Conservation (phyloP, 2,888 invertebrate species). For the Diloba caeruleocephala region DNA sequence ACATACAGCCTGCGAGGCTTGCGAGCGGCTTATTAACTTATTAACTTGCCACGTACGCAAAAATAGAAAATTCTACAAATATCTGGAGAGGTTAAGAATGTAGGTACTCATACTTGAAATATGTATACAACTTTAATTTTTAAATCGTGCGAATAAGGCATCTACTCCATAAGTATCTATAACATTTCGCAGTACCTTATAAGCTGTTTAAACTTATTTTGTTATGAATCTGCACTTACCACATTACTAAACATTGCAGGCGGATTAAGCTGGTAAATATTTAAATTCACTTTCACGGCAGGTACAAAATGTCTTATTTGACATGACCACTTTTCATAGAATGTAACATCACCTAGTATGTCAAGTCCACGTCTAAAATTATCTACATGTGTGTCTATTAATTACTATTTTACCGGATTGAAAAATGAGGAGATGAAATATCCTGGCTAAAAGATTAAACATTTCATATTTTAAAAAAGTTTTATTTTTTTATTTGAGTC, state of each 20-base stretch:
- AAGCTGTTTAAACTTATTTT: conserved; percentile 57
- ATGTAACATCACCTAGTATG: conserved; percentile 38
- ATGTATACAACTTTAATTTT: conserved; percentile 33
- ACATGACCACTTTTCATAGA: conserved; percentile 52
- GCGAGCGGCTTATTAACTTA: conserved; percentile 41
- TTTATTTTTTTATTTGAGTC: too few relatives aligned
- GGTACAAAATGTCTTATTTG: conserved; percentile 45
- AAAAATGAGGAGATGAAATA: conserved; percentile 31
- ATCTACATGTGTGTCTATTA: conserved; percentile 39
- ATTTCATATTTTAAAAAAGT: not conserved
- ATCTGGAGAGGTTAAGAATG: conserved; percentile 18
- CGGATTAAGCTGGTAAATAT: conserved; percentile 45
- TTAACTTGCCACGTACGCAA: conserved; percentile 22
- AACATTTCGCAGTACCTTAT: conserved; percentile 24
- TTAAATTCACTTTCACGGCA: conserved; percentile 45
- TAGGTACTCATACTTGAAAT: conserved; percentile 17
- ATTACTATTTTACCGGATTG: conserved; percentile 42
- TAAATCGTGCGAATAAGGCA: conserved; percentile 30
- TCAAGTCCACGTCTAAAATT: conserved; percentile 29
- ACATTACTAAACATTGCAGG: conserved; percentile 48
- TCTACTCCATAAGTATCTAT: conserved; percentile 25
- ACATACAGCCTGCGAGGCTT: conserved; percentile 30
- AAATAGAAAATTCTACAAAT: conserved; percentile 19
- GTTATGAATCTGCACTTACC: conserved; percentile 56
- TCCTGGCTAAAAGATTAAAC: conserved; percentile 4